These are phyloP conservation scores for Phrixothrix hirtus DNA, from an alignment of 2,888 invertebrate species.

Conservation along the genomic window DNA sequence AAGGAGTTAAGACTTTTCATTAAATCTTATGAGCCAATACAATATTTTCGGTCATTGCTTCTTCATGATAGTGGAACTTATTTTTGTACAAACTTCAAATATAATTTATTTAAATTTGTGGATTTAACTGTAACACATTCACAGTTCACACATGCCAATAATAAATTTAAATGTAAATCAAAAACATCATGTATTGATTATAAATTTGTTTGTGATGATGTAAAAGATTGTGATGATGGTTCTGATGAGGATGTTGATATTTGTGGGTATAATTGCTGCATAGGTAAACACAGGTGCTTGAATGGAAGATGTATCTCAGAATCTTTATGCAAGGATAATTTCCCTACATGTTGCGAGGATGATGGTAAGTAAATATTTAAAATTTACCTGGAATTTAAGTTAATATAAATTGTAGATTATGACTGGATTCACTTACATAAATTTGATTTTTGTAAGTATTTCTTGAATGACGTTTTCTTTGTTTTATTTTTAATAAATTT, in stretches of 20 bases:
- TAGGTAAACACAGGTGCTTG: background rate
- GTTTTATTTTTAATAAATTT: too few species aligned
- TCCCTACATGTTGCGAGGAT: constrained; percentile 2
- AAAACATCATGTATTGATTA: background rate
- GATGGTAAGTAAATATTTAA: background rate
- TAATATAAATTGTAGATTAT: background rate
- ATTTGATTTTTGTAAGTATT: background rate
- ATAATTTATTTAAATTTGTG: constrained; percentile 1
- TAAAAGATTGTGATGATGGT: constrained; percentile 4
- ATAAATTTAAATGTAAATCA: constrained; percentile 5
- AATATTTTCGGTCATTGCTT: too few species aligned
- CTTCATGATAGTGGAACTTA: constrained; percentile 1
- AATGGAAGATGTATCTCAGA: constrained; percentile 3
- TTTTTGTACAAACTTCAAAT: constrained; percentile 6
- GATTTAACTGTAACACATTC: background rate
- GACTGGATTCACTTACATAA: background rate
- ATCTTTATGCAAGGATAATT: constrained; percentile 1
- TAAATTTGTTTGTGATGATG: constrained; percentile 1
- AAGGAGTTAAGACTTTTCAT: background rate
- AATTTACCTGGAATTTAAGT: too few species aligned
- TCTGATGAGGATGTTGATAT: constrained; percentile 2
- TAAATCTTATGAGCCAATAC: too few species aligned
- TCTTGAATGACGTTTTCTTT: too few species aligned
- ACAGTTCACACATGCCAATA: background rate
- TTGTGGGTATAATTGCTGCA: constrained; percentile 1